These are phyloP conservation scores for Brachyptera risi DNA, from an alignment of 2,888 invertebrate genomes.

Conservation along the genomic window DNA sequence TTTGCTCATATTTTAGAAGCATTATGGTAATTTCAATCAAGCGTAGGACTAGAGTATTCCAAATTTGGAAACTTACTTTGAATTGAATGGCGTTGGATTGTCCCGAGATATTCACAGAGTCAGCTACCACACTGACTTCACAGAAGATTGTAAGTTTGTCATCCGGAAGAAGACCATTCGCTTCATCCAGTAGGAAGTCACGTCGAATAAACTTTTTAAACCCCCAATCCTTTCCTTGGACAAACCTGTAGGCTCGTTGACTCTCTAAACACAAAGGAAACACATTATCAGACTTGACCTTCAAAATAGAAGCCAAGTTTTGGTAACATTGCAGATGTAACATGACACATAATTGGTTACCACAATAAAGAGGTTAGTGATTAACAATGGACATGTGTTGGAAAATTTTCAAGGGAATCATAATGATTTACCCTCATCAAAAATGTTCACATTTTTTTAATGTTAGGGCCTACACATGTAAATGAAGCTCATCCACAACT, in stretches of 20 bases:
- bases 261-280: constrained; percentile 54
- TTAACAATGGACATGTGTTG: too few species aligned
- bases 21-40: too few species aligned
- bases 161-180: constrained; percentile 96
- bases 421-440: too few species aligned
- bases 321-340: not conserved
- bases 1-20: too few species aligned
- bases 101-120: constrained; percentile 98
- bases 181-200: constrained; percentile 98
- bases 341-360: not conserved
- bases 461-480: too few species aligned
- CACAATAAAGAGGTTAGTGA: too few species aligned
- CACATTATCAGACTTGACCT: not conserved
- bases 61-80: constrained; percentile 56
- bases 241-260: constrained; percentile 95
- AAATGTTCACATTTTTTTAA: too few species aligned
- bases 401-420: too few species aligned
- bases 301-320: too few species aligned
- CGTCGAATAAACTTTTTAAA: constrained; percentile 99
- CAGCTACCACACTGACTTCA: constrained; percentile 97
- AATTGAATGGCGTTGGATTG: constrained; percentile 98
- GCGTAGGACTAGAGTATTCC: too few species aligned
- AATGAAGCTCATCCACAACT: too few species aligned
- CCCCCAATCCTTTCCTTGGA: constrained; percentile 99
- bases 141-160: constrained; percentile 99